Evolutionary conservation across 2,113 vertebrate species (phyloP).

Genomic region (Caranx melampygus): DNA sequence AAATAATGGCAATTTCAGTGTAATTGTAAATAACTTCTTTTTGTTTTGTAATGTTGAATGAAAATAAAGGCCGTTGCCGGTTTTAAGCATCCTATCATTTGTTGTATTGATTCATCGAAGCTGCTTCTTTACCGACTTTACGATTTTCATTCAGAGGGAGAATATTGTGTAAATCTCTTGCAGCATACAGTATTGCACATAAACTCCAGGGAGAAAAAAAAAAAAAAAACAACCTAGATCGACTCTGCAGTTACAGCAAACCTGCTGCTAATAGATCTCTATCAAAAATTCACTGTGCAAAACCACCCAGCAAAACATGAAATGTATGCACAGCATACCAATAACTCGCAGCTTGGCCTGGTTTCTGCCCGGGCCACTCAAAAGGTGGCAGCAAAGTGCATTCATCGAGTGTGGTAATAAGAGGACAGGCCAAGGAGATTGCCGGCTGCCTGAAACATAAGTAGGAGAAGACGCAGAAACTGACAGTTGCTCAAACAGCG

Average conservation of each 20-base stretch:
- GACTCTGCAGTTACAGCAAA: constrained; percentile 24
- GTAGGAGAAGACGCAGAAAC: constrained; percentile 22
- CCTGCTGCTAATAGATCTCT: constrained; percentile 37
- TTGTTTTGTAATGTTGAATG: constrained; percentile 52
- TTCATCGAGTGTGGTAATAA: constrained; percentile 3
- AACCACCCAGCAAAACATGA: neutral
- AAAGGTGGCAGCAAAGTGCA: neutral
- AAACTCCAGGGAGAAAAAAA: neutral
- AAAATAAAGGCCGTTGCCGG: constrained; percentile 63
- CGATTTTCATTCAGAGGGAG: constrained; percentile 31
- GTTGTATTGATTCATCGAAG: constrained; percentile 41
- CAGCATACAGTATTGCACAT: neutral
- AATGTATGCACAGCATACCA: constrained; percentile 34
- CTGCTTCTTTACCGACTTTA: neutral
- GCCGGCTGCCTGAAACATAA: constrained; percentile 43
- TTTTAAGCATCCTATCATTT: constrained; percentile 45
- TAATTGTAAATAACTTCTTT: constrained; percentile 77
- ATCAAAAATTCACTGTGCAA: constrained; percentile 36
- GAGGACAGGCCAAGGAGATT: constrained; percentile 61
- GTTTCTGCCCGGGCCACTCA: neutral
- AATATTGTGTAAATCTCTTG: constrained; percentile 21
- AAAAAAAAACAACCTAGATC: constrained; percentile 1
- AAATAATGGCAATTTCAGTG: constrained; percentile 25
- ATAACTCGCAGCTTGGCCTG: constrained; percentile 11
- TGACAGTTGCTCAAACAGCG: constrained; percentile 66